phyloP scores from a whole-genome alignment of 2,888 invertebrate species.

The Athalia circularis region DNA sequence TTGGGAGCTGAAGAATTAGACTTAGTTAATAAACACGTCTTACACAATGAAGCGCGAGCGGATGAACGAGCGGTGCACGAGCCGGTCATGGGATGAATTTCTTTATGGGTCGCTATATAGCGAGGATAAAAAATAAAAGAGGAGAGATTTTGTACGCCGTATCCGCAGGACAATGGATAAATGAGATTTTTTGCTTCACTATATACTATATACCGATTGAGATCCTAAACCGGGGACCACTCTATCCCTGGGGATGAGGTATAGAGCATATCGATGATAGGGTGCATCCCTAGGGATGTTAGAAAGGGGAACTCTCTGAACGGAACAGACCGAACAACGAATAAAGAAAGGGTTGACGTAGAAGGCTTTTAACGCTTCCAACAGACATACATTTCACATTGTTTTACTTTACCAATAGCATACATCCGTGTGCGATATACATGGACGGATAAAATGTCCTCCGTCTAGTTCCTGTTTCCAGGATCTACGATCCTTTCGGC shows the following conservation, averaged over 20 bases:
- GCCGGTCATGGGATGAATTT: conserved; percentile 51
- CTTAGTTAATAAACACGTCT: conserved; percentile 64
- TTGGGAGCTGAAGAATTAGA: no score
- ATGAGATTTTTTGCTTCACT: conserved; percentile 70
- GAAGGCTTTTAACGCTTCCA: conserved; percentile 70
- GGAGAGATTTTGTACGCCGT: conserved; percentile 47
- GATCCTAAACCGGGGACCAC: conserved; percentile 64
- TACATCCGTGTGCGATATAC: no score
- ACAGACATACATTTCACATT: neutral
- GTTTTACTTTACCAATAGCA: no score
- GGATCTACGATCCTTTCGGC: no score
- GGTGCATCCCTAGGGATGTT: conserved; percentile 67
- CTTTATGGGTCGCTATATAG: neutral
- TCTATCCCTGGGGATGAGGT: conserved; percentile 62
- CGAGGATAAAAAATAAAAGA: conserved; percentile 20
- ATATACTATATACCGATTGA: conserved; percentile 64
- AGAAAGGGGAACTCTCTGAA: conserved; percentile 28
- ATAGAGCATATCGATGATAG: conserved; percentile 69
- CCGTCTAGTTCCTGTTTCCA: no score
- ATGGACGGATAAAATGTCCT: no score
- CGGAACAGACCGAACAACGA: conserved; percentile 15
- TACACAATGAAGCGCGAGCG: conserved; percentile 56
- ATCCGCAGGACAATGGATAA: conserved; percentile 68
- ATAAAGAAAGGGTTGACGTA: conserved; percentile 69
- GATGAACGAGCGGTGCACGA: conserved; percentile 63